phyloP scores from a whole-genome alignment of 2,113 vertebrate genomes.

The Todiramphus saurophagus region DNA sequence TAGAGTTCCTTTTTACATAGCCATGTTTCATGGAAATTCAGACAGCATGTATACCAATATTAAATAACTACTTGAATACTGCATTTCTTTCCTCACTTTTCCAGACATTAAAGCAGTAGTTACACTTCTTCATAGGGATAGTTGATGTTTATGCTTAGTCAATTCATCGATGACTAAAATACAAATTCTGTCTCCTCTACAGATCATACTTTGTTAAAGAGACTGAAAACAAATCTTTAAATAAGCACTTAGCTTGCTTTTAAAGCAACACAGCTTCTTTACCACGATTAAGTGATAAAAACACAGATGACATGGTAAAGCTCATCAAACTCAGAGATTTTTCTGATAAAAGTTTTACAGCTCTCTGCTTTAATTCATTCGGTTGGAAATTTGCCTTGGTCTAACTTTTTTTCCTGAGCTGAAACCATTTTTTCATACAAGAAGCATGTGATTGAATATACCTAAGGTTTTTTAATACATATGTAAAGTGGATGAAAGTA shows the following conservation, averaged over 20 bases:
- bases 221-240: neutral
- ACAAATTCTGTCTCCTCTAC: neutral
- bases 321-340: neutral
- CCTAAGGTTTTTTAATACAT: neutral
- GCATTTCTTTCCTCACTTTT: neutral
- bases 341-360: neutral
- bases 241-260: neutral
- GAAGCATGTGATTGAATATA: neutral
- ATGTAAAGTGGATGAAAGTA: neutral
- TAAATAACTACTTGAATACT: neutral
- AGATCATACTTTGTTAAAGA: neutral
- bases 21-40: neutral
- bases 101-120: neutral
- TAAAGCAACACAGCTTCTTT: neutral
- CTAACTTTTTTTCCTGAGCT: neutral
- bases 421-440: neutral
- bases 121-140: neutral
- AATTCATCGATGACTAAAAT: neutral
- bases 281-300: constrained; percentile 1
- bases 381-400: neutral
- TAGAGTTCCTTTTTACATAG: neutral
- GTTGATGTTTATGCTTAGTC: neutral
- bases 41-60: neutral
- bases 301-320: constrained; percentile 9
- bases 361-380: neutral